These are phyloP conservation scores for Tokudaia muenninki DNA, from an alignment of 2,797 vertebrate species.

Conservation along the genomic window DNA sequence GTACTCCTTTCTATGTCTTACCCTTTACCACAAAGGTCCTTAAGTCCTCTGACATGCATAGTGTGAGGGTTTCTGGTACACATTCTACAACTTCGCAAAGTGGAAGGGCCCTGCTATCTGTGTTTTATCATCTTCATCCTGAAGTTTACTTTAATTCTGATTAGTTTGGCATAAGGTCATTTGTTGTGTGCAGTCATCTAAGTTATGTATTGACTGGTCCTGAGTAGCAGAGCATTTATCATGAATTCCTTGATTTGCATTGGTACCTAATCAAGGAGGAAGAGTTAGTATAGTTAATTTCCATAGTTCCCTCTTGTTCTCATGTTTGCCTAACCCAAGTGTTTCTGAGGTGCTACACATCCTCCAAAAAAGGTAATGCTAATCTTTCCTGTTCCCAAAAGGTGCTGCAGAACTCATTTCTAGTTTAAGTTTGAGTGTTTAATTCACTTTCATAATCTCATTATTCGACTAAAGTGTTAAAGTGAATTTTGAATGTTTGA, in stretches of 20 bases:
- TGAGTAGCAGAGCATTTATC: not conserved
- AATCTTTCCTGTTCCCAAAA: constrained; percentile 23
- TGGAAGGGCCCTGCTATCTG: not conserved
- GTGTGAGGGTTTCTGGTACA: not conserved
- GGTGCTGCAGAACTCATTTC: not conserved
- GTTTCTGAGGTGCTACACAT: not conserved
- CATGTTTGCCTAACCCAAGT: not conserved
- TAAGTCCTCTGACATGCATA: not conserved
- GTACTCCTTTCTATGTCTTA: not conserved
- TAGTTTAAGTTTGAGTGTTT: not conserved
- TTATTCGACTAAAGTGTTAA: not conserved
- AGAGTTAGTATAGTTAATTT: constrained; percentile 17
- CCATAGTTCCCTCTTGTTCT: constrained; percentile 24
- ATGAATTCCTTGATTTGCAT: constrained; percentile 25
- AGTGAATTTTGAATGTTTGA: constrained; percentile 5
- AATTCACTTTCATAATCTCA: not conserved
- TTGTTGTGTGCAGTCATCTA: constrained; percentile 29
- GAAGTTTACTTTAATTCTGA: constrained; percentile 33
- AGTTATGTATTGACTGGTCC: not conserved
- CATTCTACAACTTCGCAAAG: not conserved
- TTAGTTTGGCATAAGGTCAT: not conserved
- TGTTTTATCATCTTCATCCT: not conserved
- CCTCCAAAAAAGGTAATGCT: not conserved
- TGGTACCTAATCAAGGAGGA: not conserved
- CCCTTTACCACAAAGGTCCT: not conserved